phyloP scores from a whole-genome alignment of 1,140 invertebrate species.

The Phymorhynchus buccinoides region DNA sequence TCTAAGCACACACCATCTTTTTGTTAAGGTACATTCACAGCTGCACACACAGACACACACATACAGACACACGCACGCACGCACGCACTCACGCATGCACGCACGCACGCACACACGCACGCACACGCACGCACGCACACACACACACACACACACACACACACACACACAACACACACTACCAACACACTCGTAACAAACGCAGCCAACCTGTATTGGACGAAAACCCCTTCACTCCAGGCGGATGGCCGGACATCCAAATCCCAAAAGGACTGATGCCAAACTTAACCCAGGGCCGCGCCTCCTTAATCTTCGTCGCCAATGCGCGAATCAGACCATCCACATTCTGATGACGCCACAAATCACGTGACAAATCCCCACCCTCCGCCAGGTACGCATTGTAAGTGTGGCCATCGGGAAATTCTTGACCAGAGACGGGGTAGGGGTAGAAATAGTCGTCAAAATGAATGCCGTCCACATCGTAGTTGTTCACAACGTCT shows the following conservation, averaged over 20 bases:
- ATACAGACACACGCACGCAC: no score
- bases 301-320: conserved; percentile 52
- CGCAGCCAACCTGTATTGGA: conserved; percentile 47
- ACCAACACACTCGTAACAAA: background rate
- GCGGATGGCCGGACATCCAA: conserved; percentile 63
- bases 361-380: conserved; percentile 54
- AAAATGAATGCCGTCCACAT: conserved; percentile 69
- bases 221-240: conserved; percentile 60
- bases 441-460: conserved; percentile 73
- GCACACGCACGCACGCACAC: background rate
- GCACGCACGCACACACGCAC: background rate
- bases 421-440: conserved; percentile 56
- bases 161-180: background rate
- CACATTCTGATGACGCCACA: conserved; percentile 68
- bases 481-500: conserved; percentile 66
- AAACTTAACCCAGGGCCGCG: conserved; percentile 61
- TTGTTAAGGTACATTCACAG: no score
- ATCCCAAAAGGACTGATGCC: conserved; percentile 70
- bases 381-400: conserved; percentile 54
- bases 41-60: no score
- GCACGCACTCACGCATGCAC: no score
- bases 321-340: conserved; percentile 59
- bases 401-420: conserved; percentile 66
- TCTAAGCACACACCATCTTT: no score
- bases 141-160: background rate